Evolutionary conservation across 2,113 vertebrate species (phyloP), one percentile per base, ranked within the genome.

Genomic region (Megaleporinus macrocephalus): DNA sequence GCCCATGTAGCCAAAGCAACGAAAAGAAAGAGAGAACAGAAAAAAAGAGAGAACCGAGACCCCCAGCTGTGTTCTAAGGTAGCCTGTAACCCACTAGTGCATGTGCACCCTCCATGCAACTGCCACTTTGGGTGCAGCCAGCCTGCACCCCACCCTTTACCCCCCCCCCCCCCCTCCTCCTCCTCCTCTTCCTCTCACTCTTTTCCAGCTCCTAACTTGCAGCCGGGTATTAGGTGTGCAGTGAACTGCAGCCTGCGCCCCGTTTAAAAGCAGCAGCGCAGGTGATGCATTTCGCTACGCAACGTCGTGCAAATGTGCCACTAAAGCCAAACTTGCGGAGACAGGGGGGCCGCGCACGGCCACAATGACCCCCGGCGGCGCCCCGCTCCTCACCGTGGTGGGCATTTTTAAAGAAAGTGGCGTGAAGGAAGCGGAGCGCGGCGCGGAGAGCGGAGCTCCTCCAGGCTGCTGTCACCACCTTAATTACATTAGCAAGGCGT

Each of bases 401-500:
- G 11, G 5, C 10, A 44, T 44, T 9, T 44, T 18, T 51, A 9
- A 7, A 9, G 6, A 61, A 24, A n/a, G n/a, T n/a, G n/a, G n/a
- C 26, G 57, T n/a, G n/a, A 26, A 4, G 5, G 5, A 14, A 76
- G 33, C 22, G 26, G 10, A 20, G 30, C 7, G 49, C 22, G 3
- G 36, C 10, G 13, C 16, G n/a, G n/a, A n/a, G n/a, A n/a, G n/a
- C n/a, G n/a, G n/a, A n/a, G 51, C 16, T 55, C 36, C 77, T 47
- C 66, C 66, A 71, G 30, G 51, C 68, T 61, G 27, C 68, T 72
- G 66, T 70, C 36, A 49, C 47, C 66, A 72, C 44, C 68, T 73
- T 91, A 91, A 94, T 94, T 89, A 89, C 88, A 91, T 94, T 92
- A 93, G 88, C 90, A 89, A 94, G 91, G 92, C 88, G 92, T 94